phyloP scores from a whole-genome alignment of 2,113 vertebrate species.

The Gymnogyps californianus region DNA sequence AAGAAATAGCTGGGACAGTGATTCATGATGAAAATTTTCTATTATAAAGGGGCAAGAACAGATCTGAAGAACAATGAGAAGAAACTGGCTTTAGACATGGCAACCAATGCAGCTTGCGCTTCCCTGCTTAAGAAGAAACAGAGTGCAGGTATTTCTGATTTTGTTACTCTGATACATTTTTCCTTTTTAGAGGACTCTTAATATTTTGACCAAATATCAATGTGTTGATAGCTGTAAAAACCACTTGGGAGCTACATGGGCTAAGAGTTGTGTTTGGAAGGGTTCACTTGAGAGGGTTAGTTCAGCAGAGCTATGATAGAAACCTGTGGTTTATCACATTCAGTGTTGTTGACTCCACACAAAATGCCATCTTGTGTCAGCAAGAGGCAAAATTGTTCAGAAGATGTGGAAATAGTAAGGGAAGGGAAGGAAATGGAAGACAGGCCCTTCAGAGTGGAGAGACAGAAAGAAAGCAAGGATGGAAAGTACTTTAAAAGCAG shows the following conservation, averaged over 20 bases:
- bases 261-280: background rate
- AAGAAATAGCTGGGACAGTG: background rate
- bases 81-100: constrained; percentile 94
- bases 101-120: constrained; percentile 90
- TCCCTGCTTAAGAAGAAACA: constrained; percentile 91
- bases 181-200: background rate
- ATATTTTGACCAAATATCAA: background rate
- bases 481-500: background rate
- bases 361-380: background rate
- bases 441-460: background rate
- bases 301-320: background rate
- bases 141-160: constrained; percentile 67
- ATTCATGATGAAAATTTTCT: background rate
- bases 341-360: background rate
- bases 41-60: constrained; percentile 82
- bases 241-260: background rate
- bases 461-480: background rate
- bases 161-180: background rate
- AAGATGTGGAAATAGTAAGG: background rate
- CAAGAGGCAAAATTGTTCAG: background rate
- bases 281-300: background rate
- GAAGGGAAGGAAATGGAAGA: background rate
- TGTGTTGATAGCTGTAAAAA: background rate
- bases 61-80: constrained; percentile 96
- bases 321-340: background rate